These are phyloP conservation scores for Cheiracanthium punctorium DNA, from an alignment of 2,888 invertebrate species.

Conservation along the genomic window DNA sequence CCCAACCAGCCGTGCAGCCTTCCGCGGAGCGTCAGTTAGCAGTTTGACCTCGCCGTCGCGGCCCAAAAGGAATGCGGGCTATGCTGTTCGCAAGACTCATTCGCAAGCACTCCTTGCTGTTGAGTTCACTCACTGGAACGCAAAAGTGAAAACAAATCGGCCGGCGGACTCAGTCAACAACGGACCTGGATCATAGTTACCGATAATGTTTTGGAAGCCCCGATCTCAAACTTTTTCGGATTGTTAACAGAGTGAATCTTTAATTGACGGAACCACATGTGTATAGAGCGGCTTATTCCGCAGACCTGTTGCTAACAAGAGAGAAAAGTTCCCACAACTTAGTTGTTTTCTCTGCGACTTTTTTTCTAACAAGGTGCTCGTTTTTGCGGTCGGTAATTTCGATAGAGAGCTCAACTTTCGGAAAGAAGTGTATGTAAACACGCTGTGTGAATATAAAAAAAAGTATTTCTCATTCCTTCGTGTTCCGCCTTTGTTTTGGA, in stretches of 20 bases:
- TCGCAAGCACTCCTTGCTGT: background rate
- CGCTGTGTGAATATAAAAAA: background rate
- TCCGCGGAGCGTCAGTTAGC: slow-evolving; percentile 63
- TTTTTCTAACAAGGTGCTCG: background rate
- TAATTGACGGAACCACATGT: slow-evolving; percentile 18
- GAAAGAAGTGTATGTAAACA: background rate
- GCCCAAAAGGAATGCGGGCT: background rate
- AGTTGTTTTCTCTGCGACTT: slow-evolving; percentile 37
- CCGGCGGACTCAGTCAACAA: background rate
- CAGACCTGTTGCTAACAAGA: slow-evolving; percentile 45
- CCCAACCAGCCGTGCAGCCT: slow-evolving; percentile 60
- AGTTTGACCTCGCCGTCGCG: slow-evolving; percentile 49
- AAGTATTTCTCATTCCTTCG: background rate
- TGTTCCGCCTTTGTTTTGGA: too few relatives aligned
- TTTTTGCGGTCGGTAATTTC: background rate
- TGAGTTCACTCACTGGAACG: slow-evolving; percentile 42
- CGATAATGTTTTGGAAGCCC: background rate
- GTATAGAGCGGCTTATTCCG: slow-evolving; percentile 3
- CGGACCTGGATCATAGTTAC: slow-evolving; percentile 9
- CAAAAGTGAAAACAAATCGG: slow-evolving; percentile 36
- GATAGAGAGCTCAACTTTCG: background rate
- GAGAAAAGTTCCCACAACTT: slow-evolving; percentile 28
- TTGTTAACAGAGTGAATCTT: slow-evolving; percentile 10
- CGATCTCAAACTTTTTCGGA: slow-evolving; percentile 12
- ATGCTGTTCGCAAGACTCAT: slow-evolving; percentile 9